These are phyloP conservation scores for Aethina tumida DNA, from an alignment of 1,140 invertebrate species.

Conservation along the genomic window DNA sequence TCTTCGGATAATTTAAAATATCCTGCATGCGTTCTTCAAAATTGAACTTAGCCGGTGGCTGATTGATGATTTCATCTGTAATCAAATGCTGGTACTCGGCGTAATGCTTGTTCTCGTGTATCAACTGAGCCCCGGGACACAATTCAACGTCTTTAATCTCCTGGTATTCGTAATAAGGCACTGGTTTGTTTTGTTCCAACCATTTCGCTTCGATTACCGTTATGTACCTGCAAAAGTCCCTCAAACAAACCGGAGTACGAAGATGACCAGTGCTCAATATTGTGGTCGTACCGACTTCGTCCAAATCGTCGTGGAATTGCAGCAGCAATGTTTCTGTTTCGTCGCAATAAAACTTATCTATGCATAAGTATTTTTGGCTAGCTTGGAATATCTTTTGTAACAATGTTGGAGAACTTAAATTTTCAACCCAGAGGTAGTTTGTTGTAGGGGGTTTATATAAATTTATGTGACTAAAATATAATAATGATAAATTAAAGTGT, in stretches of 20 bases:
- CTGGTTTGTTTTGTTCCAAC: conserved; percentile 14
- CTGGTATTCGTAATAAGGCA: no score
- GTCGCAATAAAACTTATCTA: conserved; percentile 14
- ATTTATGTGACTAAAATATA: neutral
- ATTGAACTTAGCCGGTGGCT: no score
- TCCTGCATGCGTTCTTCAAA: no score
- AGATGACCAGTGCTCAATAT: conserved; percentile 14
- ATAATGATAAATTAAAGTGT: neutral
- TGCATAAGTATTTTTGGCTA: conserved; percentile 10
- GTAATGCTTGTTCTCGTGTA: no score
- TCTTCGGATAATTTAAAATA: no score
- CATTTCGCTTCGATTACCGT: conserved; percentile 14
- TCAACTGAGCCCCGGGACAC: no score
- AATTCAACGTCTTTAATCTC: no score
- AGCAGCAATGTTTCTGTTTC: conserved; percentile 18
- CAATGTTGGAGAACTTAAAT: conserved; percentile 12
- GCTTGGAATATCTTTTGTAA: conserved; percentile 17
- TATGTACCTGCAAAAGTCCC: conserved; percentile 23
- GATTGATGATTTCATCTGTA: no score
- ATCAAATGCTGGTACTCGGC: no score
- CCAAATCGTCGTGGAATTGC: conserved; percentile 17
- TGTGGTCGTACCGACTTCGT: conserved; percentile 19
- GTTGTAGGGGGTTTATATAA: conserved; percentile 13
- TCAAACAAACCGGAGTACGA: conserved; percentile 19
- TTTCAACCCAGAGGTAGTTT: conserved; percentile 19